Conservation (phyloP, 2,888 invertebrate genomes). For the Allolobophora icterica region DNA sequence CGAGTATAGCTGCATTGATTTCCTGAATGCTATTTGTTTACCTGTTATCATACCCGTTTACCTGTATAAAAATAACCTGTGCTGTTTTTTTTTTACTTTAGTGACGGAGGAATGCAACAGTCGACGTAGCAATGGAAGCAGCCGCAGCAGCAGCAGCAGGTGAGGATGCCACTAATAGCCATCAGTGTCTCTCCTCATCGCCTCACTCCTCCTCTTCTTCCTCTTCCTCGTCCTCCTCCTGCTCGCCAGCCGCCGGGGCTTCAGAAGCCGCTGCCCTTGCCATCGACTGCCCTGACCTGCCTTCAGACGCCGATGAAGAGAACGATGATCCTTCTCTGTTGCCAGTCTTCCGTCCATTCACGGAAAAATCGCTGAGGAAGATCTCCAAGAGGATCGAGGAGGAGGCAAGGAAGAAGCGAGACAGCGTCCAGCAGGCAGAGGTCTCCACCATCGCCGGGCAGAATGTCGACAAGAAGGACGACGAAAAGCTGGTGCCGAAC, state of each 20-base stretch:
- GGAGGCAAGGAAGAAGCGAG: constrained; percentile 50
- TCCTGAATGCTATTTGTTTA: background rate
- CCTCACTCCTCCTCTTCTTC: background rate
- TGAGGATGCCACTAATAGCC: background rate
- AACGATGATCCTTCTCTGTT: background rate
- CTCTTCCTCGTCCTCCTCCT: background rate
- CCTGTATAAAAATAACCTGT: background rate
- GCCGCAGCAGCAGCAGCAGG: background rate
- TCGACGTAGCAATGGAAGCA: background rate
- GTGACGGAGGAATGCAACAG: background rate
- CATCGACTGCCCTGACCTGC: background rate
- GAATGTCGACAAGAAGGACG: constrained; percentile 60
- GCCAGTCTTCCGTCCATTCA: constrained; percentile 48
- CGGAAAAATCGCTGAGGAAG: constrained; percentile 85
- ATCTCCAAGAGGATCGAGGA: constrained; percentile 76
- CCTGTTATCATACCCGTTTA: background rate
- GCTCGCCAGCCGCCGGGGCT: constrained; percentile 1
- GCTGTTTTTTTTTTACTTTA: background rate
- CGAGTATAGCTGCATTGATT: background rate
- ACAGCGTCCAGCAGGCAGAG: constrained; percentile 31
- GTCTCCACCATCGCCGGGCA: background rate
- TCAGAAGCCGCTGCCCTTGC: background rate
- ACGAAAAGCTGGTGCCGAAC: constrained; percentile 84
- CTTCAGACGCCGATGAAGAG: background rate
- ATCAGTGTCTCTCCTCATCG: background rate